Conservation (phyloP, 1,140 invertebrate species). For the Theocolax elegans region DNA sequence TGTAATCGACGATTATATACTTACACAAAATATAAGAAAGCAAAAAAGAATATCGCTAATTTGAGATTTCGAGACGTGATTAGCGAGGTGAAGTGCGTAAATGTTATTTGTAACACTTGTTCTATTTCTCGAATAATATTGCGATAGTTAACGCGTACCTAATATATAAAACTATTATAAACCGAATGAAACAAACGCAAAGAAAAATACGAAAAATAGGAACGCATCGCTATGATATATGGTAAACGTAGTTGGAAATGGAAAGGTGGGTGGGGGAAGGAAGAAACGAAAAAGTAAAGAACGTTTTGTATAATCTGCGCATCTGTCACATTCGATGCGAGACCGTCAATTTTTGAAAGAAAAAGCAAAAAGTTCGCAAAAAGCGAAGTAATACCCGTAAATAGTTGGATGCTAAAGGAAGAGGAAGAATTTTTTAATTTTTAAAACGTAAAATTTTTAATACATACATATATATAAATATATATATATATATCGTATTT, state of each 20-base stretch:
- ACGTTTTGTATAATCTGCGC: constrained; percentile 17
- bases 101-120: constrained; percentile 56
- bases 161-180: too few species aligned
- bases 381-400: too few species aligned
- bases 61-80: too few species aligned
- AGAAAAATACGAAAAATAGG: too few species aligned
- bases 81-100: constrained; percentile 54
- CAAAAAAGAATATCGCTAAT: not conserved
- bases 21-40: not conserved
- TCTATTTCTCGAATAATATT: constrained; percentile 57
- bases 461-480: too few species aligned
- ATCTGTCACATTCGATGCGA: constrained; percentile 9
- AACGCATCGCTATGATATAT: too few species aligned
- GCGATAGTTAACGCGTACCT: constrained; percentile 50
- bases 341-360: constrained; percentile 22
- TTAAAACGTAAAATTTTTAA: too few species aligned
- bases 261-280: not conserved
- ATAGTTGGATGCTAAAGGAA: too few species aligned
- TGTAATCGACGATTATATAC: too few species aligned
- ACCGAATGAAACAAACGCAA: too few species aligned
- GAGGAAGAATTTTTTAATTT: constrained; percentile 9
- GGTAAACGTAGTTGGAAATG: not conserved
- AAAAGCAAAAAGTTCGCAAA: too few species aligned
- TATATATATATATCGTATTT: too few species aligned
- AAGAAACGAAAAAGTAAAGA: constrained; percentile 5